Evolutionary conservation across 1,140 invertebrate genomes (phyloP).

Genomic region (Caenorhabditis remanei): DNA sequence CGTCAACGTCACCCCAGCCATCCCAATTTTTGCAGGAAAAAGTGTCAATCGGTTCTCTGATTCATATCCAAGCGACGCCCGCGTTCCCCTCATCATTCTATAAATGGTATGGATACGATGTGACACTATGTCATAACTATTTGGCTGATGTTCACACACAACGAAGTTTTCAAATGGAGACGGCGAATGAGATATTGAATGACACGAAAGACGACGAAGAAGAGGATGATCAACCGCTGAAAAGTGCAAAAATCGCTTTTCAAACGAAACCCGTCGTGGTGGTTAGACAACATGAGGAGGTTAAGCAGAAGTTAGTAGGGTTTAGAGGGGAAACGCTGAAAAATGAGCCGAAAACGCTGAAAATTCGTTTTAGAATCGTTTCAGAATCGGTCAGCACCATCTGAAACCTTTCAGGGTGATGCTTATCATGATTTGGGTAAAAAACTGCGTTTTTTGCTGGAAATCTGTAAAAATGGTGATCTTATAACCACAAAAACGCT

Average conservation of each 20-base stretch:
- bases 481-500: no score
- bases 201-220: neutral
- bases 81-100: neutral
- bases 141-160: neutral
- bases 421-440: no score
- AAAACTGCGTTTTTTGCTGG: no score
- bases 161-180: neutral
- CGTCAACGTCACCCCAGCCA: no score
- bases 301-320: neutral
- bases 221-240: neutral
- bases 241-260: neutral
- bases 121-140: constrained; percentile 16
- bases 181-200: constrained; percentile 2
- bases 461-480: no score
- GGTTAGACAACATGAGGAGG: neutral
- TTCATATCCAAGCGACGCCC: neutral
- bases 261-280: neutral
- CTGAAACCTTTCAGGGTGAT: no score
- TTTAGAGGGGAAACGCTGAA: neutral
- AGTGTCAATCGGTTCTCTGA: neutral
- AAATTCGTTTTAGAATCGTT: no score
- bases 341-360: neutral
- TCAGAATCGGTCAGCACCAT: no score
- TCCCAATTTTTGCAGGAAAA: neutral
- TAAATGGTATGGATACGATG: constrained; percentile 33